Conservation (phyloP, 2,113 vertebrate genomes). For the Pelecanus crispus region DNA sequence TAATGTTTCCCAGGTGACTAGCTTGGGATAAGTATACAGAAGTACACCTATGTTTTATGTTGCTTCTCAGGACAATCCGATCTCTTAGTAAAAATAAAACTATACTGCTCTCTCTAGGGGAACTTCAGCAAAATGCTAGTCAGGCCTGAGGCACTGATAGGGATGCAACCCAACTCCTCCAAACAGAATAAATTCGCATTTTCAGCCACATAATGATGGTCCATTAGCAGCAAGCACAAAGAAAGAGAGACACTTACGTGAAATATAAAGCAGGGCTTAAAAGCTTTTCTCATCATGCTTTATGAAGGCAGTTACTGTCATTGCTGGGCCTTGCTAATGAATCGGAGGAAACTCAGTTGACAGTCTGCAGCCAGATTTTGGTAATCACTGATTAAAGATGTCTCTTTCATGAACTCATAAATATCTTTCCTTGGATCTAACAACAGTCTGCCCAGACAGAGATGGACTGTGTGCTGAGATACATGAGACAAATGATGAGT, state of each 20-base stretch:
- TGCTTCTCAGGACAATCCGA: neutral
- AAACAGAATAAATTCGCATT: neutral
- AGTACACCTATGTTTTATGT: neutral
- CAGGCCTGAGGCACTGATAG: neutral
- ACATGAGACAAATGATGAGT: neutral
- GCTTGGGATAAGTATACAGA: neutral
- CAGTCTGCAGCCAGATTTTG: slow-evolving; percentile 46
- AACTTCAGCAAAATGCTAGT: neutral
- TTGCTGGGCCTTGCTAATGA: neutral
- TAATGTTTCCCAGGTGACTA: neutral
- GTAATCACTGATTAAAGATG: slow-evolving; percentile 76
- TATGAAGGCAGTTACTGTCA: neutral
- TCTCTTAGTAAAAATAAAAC: neutral
- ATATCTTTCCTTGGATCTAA: slow-evolving; percentile 41
- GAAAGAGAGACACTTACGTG: neutral
- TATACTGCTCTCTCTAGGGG: neutral
- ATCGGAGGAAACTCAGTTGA: slow-evolving; percentile 63
- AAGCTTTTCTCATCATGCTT: neutral
- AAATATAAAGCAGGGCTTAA: neutral
- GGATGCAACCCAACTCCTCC: neutral
- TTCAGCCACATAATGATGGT: neutral
- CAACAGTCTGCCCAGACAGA: neutral
- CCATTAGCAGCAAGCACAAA: neutral
- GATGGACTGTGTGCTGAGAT: neutral
- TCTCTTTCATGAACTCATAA: slow-evolving; percentile 29